Conservation (phyloP, 2,888 invertebrate species). For the Monopis laevigella region DNA sequence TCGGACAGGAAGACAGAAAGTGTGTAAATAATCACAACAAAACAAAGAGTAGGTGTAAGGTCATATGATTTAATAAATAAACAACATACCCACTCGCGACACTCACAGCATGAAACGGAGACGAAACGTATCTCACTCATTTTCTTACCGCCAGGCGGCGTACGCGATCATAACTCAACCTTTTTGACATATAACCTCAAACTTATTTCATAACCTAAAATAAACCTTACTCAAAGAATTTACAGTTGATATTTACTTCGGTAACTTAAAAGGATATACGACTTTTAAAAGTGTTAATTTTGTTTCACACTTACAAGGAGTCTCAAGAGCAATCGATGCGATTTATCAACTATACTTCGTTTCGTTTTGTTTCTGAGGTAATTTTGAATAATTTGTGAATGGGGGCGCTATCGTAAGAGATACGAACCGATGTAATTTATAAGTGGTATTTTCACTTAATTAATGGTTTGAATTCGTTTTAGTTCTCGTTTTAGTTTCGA, state of each 20-base stretch:
- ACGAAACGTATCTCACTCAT: conserved; percentile 43
- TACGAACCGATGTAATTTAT: conserved; percentile 35
- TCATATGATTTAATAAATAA: conserved; percentile 12
- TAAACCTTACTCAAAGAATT: not conserved
- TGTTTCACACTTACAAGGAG: conserved; percentile 15
- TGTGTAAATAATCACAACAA: not conserved
- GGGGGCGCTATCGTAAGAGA: conserved; percentile 36
- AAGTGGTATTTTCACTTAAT: conserved; percentile 39
- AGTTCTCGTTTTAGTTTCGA: conserved; percentile 26
- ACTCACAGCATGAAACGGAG: conserved; percentile 47
- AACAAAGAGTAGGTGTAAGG: conserved; percentile 3
- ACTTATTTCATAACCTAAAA: conserved; percentile 5
- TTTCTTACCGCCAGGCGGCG: conserved; percentile 37
- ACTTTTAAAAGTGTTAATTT: not conserved
- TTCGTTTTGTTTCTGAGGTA: conserved; percentile 39
- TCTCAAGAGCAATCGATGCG: conserved; percentile 13
- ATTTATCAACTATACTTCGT: conserved; percentile 41
- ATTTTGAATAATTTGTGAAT: conserved; percentile 55
- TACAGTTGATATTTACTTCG: not conserved
- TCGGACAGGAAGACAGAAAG: conserved; percentile 4
- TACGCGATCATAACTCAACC: conserved; percentile 30
- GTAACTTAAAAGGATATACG: not conserved
- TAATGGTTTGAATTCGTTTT: conserved; percentile 36
- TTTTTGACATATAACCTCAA: conserved; percentile 38
- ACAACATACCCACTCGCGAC: conserved; percentile 25